A percentile compares a stretch with the other conserved stretches of the same genome.
phyloP scores from a whole-genome alignment of 1,140 invertebrate genomes.

The Platyura marginata region DNA sequence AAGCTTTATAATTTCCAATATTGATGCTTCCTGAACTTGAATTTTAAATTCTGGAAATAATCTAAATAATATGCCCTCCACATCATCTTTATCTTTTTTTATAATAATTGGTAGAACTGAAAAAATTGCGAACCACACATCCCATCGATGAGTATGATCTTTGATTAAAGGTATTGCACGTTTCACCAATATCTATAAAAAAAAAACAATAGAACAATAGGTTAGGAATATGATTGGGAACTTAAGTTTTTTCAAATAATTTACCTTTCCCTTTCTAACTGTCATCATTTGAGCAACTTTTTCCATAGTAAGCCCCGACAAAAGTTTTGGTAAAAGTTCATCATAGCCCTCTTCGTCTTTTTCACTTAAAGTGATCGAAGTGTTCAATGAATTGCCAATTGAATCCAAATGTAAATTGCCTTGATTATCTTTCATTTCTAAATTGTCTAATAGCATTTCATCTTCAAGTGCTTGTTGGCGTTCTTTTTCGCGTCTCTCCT shows the following conservation, averaged over 20 bases:
- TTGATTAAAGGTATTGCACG: constrained; percentile 34
- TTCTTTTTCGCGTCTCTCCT: constrained; percentile 37
- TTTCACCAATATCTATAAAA: constrained; percentile 31
- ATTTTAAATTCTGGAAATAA: constrained; percentile 32
- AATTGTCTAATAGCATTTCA: constrained; percentile 18
- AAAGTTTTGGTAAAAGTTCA: constrained; percentile 37
- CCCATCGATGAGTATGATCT: constrained; percentile 25
- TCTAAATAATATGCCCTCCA: constrained; percentile 27
- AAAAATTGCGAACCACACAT: constrained; percentile 31
- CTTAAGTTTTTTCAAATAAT: too few species aligned
- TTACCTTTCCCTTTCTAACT: constrained; percentile 54
- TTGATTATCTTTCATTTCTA: constrained; percentile 20
- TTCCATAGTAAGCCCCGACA: constrained; percentile 38
- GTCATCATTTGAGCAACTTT: constrained; percentile 44
- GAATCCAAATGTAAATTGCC: constrained; percentile 15
- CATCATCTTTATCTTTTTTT: constrained; percentile 27
- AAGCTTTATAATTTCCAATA: constrained; percentile 16
- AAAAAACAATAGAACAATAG: constrained; percentile 2
- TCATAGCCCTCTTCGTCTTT: constrained; percentile 17
- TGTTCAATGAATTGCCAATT: constrained; percentile 22
- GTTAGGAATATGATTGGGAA: too few species aligned
- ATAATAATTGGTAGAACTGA: constrained; percentile 26
- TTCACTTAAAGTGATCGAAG: constrained; percentile 22
- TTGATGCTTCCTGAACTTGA: constrained; percentile 24
- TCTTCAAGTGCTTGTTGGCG: constrained; percentile 28